Conservation (phyloP, 2,888 invertebrate genomes). For the Cynaeus angustus region DNA sequence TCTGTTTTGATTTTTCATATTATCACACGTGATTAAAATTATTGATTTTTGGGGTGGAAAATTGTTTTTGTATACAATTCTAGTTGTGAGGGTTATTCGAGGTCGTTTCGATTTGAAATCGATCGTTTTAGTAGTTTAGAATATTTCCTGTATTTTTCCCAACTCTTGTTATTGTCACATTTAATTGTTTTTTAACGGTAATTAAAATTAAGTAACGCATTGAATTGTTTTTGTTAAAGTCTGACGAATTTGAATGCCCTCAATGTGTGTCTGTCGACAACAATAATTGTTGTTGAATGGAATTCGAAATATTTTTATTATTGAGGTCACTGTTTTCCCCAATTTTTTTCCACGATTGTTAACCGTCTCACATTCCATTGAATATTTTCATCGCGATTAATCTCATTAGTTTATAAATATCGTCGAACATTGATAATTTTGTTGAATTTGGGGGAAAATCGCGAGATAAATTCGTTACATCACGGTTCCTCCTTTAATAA, state of each 20-base stretch:
- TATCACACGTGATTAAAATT: constrained; percentile 62
- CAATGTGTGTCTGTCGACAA: constrained; percentile 56
- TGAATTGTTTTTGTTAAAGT: constrained; percentile 46
- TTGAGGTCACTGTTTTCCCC: constrained; percentile 69
- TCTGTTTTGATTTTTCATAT: constrained; percentile 35
- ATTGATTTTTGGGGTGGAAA: constrained; percentile 67
- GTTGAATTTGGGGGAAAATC: constrained; percentile 14
- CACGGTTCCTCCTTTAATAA: constrained; percentile 46
- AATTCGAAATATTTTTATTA: constrained; percentile 69
- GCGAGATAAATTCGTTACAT: constrained; percentile 47
- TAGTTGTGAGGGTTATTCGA: constrained; percentile 9
- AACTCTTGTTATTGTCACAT: neutral
- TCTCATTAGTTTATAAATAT: constrained; percentile 43
- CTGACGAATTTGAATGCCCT: constrained; percentile 42
- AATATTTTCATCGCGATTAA: constrained; percentile 51
- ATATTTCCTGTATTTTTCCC: constrained; percentile 21
- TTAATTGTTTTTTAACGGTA: constrained; percentile 6
- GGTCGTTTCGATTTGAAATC: constrained; percentile 24
- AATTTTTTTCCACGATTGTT: constrained; percentile 63
- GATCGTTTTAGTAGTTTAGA: constrained; percentile 3
- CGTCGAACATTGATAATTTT: constrained; percentile 33
- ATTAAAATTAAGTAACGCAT: neutral
- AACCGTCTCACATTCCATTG: constrained; percentile 55
- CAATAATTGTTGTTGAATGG: constrained; percentile 65
- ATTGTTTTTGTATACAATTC: constrained; percentile 32